Percentiles rank a stretch among this genome's conserved stretches.
These are phyloP conservation scores for Vanessa atalanta DNA, from an alignment of 1,140 invertebrate genomes.

Conservation along the genomic window DNA sequence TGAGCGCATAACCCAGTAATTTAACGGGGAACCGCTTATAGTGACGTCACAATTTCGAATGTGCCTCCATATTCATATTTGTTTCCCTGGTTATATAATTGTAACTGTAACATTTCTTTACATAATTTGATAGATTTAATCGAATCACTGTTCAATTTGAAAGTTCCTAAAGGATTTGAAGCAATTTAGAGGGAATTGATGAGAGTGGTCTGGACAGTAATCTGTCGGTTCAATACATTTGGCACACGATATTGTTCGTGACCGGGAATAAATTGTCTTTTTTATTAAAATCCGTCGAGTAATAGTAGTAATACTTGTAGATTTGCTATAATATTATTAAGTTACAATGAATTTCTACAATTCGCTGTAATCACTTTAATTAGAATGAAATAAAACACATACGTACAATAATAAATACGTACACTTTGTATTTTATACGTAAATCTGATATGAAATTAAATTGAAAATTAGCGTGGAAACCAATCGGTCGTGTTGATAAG, in stretches of 20 bases:
- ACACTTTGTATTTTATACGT: background rate
- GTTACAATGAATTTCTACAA: too few relatives aligned
- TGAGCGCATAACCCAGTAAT: slow-evolving; percentile 10
- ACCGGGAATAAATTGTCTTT: background rate
- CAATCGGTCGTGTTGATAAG: slow-evolving; percentile 46
- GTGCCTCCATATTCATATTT: background rate
- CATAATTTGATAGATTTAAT: background rate
- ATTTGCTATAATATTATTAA: background rate
- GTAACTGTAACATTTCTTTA: background rate
- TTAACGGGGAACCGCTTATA: slow-evolving; percentile 4
- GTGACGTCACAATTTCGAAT: background rate
- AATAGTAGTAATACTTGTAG: background rate
- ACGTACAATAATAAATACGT: background rate
- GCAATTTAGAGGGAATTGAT: background rate
- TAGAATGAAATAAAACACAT: background rate
- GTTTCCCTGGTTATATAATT: background rate
- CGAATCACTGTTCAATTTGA: slow-evolving; percentile 1
- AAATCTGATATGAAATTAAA: slow-evolving; percentile 60
- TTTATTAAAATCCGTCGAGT: background rate
- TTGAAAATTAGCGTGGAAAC: slow-evolving; percentile 63
- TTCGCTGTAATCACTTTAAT: too few relatives aligned
- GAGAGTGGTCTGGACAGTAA: slow-evolving; percentile 1
- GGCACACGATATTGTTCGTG: background rate
- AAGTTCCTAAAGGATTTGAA: slow-evolving; percentile 2
- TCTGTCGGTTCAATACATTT: background rate